Percentiles rank a stretch among this genome's conserved stretches.
These are phyloP conservation scores for Gasteruption jaculator DNA, from an alignment of 2,888 invertebrate genomes.

Conservation along the genomic window DNA sequence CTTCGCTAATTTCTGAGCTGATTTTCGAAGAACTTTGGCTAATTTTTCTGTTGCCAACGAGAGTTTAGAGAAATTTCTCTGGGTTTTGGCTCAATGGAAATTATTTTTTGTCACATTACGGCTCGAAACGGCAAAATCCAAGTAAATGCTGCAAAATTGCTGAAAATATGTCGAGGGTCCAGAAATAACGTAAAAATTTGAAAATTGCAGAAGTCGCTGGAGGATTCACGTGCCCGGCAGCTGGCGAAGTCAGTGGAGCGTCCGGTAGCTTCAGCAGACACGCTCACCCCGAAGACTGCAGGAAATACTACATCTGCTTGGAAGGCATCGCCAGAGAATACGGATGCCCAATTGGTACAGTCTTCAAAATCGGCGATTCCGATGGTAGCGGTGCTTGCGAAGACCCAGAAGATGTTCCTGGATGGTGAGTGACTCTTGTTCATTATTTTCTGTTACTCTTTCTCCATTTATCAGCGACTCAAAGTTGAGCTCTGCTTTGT, in stretches of 20 bases:
- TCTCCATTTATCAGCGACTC: too few relatives aligned
- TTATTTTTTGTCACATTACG: too few relatives aligned
- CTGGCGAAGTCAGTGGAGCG: slow-evolving; percentile 75
- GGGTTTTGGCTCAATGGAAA: too few relatives aligned
- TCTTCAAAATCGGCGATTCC: slow-evolving; percentile 88
- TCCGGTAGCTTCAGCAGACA: slow-evolving; percentile 88
- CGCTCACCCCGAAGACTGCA: slow-evolving; percentile 91
- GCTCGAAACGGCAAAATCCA: too few relatives aligned
- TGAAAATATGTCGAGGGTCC: too few relatives aligned
- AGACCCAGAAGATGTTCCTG: slow-evolving; percentile 92
- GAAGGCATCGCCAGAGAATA: slow-evolving; percentile 89
- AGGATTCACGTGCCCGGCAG: slow-evolving; percentile 81
- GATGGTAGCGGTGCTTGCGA: slow-evolving; percentile 91
- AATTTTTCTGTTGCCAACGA: too few relatives aligned
- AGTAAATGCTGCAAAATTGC: too few relatives aligned
- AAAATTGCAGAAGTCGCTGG: slow-evolving; percentile 76
- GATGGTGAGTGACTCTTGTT: slow-evolving; percentile 70
- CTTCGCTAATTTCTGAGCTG: too few relatives aligned
- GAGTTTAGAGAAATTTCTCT: too few relatives aligned
- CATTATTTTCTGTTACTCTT: slow-evolving; percentile 30
- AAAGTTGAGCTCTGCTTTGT: too few relatives aligned
- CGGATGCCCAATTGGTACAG: slow-evolving; percentile 93
- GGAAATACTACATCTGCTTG: slow-evolving; percentile 92
- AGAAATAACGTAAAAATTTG: too few relatives aligned
- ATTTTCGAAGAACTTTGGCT: too few relatives aligned